Evolutionary conservation across 2,888 invertebrate genomes (phyloP).

Genomic region (Stenotaenia linearis): DNA sequence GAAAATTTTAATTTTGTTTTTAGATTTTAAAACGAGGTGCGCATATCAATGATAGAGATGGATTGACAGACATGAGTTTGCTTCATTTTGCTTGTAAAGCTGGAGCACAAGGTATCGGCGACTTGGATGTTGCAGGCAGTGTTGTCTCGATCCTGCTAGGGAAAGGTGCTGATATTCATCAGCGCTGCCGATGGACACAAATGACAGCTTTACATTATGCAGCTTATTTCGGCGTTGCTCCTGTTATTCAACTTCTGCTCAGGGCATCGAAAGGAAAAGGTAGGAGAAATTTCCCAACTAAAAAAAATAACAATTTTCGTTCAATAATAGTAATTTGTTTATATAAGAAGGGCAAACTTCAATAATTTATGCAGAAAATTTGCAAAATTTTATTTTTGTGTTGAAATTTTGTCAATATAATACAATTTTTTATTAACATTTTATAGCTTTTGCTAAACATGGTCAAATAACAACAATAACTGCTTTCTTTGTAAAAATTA

Average conservation of each 20-base stretch:
- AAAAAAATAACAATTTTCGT: too few species aligned
- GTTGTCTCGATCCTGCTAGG: conserved; percentile 42
- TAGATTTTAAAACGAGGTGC: conserved; percentile 50
- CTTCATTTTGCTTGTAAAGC: conserved; percentile 53
- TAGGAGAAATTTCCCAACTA: too few species aligned
- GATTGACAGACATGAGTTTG: conserved; percentile 52
- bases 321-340: too few species aligned
- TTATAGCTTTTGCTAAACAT: too few species aligned
- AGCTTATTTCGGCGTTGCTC: conserved; percentile 51
- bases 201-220: conserved; percentile 54
- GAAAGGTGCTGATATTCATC: conserved; percentile 48
- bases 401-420: too few species aligned
- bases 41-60: conserved; percentile 52
- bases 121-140: conserved; percentile 40
- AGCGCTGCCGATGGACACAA: conserved; percentile 52
- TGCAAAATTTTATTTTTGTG: too few species aligned
- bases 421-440: too few species aligned
- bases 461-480: too few species aligned
- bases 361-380: too few species aligned
- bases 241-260: conserved; percentile 47
- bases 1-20: conserved; percentile 29
- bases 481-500: too few species aligned
- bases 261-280: conserved; percentile 44
- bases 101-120: conserved; percentile 50
- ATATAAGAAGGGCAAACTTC: too few species aligned